Conservation (phyloP, 2,797 vertebrate species). For the Euphonia xanthogaster region DNA sequence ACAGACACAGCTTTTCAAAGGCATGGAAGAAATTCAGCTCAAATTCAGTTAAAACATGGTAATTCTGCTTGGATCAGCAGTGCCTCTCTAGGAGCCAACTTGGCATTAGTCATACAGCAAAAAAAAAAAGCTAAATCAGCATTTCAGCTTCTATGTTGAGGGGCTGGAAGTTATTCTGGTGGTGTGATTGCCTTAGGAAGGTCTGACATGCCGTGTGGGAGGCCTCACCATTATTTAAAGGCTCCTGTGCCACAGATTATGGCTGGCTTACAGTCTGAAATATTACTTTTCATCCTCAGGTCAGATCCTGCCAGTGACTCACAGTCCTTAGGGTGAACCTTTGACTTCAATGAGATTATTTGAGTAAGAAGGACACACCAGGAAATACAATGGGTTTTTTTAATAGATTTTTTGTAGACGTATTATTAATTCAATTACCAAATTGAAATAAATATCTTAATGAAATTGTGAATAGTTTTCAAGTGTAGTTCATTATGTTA, state of each 20-base stretch:
- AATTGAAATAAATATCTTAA: conserved; percentile 41
- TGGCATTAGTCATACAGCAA: background rate
- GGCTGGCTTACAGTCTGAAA: background rate
- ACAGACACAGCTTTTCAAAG: background rate
- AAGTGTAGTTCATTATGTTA: conserved; percentile 21
- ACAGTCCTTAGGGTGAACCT: background rate
- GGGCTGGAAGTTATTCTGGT: background rate
- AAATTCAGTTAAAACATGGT: background rate
- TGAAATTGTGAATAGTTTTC: conserved; percentile 27
- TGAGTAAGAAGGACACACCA: background rate
- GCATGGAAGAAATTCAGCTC: background rate
- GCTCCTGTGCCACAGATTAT: background rate
- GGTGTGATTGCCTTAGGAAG: background rate
- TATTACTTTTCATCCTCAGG: background rate
- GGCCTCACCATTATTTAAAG: background rate
- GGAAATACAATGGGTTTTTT: background rate
- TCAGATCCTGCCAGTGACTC: background rate
- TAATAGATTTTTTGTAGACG: background rate
- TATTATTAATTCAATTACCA: background rate
- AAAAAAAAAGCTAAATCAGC: background rate
- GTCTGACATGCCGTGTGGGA: background rate
- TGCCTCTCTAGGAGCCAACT: background rate
- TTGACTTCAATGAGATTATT: background rate
- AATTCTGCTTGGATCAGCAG: background rate
- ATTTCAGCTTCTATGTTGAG: background rate